Evolutionary conservation across 2,797 vertebrate genomes (phyloP).

Genomic region (Mastacembelus armatus): DNA sequence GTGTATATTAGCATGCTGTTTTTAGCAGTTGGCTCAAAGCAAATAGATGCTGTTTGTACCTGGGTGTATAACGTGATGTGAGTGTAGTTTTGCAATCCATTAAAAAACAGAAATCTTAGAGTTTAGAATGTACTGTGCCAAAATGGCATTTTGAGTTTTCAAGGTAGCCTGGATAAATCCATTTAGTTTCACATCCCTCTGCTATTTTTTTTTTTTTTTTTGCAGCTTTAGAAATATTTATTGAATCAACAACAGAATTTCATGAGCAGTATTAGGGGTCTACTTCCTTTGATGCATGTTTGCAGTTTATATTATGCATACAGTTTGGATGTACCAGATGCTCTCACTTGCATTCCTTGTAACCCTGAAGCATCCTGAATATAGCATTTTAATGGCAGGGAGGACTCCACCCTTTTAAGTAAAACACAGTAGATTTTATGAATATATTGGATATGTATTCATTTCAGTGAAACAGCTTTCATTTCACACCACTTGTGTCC

Average conservation of each 20-base stretch:
- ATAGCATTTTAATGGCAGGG: slow-evolving; percentile 67
- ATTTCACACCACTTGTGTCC: slow-evolving; percentile 33
- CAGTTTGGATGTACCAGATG: slow-evolving; percentile 47
- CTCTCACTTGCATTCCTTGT: slow-evolving; percentile 68
- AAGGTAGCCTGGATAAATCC: too few relatives aligned
- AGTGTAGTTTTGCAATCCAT: too few relatives aligned
- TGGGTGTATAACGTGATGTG: too few relatives aligned
- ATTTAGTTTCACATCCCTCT: too few relatives aligned
- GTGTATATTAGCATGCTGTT: too few relatives aligned
- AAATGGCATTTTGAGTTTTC: too few relatives aligned
- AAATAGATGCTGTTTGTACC: too few relatives aligned
- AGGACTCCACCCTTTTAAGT: slow-evolving; percentile 64
- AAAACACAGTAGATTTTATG: slow-evolving; percentile 57
- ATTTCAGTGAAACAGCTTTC: slow-evolving; percentile 28
- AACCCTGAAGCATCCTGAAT: slow-evolving; percentile 62
- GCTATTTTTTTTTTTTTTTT: too few relatives aligned
- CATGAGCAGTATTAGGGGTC: slow-evolving; percentile 31
- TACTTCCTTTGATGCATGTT: slow-evolving; percentile 61
- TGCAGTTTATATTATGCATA: slow-evolving; percentile 61
- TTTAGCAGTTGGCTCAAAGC: too few relatives aligned
- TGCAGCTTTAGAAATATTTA: slow-evolving; percentile 2
- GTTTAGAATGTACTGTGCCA: too few relatives aligned
- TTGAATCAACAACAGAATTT: slow-evolving; percentile 15
- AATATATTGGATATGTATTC: slow-evolving; percentile 47
- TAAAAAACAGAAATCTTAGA: too few relatives aligned